Percentiles rank a stretch among this genome's conserved stretches.
Evolutionary conservation across 2,888 invertebrate species (phyloP).

Genomic region (Raillietiella orientalis): DNA sequence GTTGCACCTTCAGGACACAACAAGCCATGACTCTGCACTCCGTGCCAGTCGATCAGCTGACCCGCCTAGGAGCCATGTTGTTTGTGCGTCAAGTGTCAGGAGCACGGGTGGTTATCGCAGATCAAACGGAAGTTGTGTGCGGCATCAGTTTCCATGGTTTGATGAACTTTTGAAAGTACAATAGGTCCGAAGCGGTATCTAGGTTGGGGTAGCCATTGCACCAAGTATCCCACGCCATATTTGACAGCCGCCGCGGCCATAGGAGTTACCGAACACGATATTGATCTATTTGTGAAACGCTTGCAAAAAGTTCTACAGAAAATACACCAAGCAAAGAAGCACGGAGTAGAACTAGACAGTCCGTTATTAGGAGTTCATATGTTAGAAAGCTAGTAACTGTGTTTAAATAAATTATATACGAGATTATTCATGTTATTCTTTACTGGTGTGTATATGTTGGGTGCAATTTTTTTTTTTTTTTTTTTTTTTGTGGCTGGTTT

Average conservation of each 20-base stretch:
- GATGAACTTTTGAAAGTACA: slow-evolving; percentile 4
- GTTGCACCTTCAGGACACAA: slow-evolving; percentile 5
- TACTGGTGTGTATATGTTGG: no score
- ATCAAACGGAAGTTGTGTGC: slow-evolving; percentile 19
- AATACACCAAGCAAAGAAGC: slow-evolving; percentile 8
- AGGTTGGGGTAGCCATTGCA: slow-evolving; percentile 37
- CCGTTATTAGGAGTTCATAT: no score
- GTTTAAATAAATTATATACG: no score
- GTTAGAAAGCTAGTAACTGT: no score
- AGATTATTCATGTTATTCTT: no score
- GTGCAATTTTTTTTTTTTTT: no score
- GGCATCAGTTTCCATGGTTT: slow-evolving; percentile 22
- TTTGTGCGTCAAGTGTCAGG: slow-evolving; percentile 37
- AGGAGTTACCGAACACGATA: slow-evolving; percentile 27
- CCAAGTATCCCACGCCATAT: slow-evolving; percentile 24
- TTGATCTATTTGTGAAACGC: slow-evolving; percentile 29
- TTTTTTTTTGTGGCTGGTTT: no score
- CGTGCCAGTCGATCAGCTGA: slow-evolving; percentile 11
- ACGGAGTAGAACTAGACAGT: no score
- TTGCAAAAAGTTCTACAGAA: slow-evolving; percentile 23
- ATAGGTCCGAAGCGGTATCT: no score
- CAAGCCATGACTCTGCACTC: slow-evolving; percentile 15
- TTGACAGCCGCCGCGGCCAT: slow-evolving; percentile 37
- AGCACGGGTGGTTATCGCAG: slow-evolving; percentile 23
- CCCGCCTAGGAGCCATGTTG: slow-evolving; percentile 33